phyloP scores from a whole-genome alignment of 2,113 vertebrate species.

The Sapayoa aenigma region DNA sequence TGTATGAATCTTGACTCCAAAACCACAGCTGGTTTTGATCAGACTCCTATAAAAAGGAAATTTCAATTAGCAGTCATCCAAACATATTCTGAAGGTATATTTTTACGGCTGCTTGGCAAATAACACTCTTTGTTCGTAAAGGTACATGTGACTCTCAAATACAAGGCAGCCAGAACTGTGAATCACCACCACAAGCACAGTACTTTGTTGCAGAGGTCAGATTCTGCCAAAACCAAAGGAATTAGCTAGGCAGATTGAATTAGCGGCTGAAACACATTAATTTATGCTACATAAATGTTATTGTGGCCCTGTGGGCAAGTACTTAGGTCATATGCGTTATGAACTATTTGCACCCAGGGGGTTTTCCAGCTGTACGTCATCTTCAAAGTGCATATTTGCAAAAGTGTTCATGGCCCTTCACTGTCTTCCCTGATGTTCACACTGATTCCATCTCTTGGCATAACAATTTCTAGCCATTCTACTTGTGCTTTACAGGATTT shows the following conservation, averaged over 20 bases:
- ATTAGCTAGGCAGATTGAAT: conserved; percentile 75
- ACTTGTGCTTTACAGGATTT: conserved; percentile 4
- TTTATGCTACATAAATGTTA: conserved; percentile 81
- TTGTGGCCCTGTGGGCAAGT: conserved; percentile 75
- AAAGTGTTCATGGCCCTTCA: background rate
- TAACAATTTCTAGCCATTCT: background rate
- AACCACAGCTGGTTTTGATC: conserved; percentile 74
- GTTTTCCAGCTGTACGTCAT: conserved; percentile 64
- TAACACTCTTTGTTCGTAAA: conserved; percentile 55
- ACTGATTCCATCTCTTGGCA: background rate
- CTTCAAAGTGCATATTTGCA: background rate
- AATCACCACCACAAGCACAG: conserved; percentile 55
- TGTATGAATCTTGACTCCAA: conserved; percentile 59
- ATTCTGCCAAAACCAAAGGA: conserved; percentile 72
- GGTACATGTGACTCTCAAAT: background rate
- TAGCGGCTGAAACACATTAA: conserved; percentile 74
- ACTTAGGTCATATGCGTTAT: conserved; percentile 72
- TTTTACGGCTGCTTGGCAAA: conserved; percentile 62
- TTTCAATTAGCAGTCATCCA: conserved; percentile 74
- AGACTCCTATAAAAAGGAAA: conserved; percentile 74
- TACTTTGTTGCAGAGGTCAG: conserved; percentile 58
- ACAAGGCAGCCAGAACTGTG: conserved; percentile 48
- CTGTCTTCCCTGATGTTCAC: fast-evolving
- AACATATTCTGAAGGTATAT: conserved; percentile 56
- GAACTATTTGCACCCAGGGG: conserved; percentile 69